Evolutionary conservation across 1,140 invertebrate species (phyloP).

Genomic region (Philotrypesis tridentata): DNA sequence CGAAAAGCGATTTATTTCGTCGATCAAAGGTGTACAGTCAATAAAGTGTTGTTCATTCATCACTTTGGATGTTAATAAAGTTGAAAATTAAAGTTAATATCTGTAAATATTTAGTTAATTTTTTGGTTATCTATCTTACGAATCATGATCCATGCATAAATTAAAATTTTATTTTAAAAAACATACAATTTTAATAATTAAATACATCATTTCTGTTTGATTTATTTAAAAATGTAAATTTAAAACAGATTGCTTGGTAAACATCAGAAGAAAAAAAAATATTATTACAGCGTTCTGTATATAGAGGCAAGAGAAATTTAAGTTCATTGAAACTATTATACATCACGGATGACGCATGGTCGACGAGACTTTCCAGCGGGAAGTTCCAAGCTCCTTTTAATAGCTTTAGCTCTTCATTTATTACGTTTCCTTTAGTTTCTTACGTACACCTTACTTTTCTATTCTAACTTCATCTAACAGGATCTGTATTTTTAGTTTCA

Average conservation of each 20-base stretch:
- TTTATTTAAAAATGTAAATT: neutral
- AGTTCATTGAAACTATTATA: conserved; percentile 33
- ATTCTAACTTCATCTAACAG: too few relatives aligned
- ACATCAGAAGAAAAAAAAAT: neutral
- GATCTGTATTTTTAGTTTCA: too few relatives aligned
- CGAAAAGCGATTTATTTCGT: neutral
- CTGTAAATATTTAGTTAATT: too few relatives aligned
- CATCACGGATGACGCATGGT: conserved; percentile 11
- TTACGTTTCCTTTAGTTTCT: neutral
- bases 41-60: neutral
- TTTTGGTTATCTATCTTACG: too few relatives aligned
- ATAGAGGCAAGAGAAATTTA: conserved; percentile 14
- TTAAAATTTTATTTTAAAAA: too few relatives aligned
- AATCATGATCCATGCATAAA: too few relatives aligned
- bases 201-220: neutral
- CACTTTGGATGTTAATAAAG: conserved; percentile 42
- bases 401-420: neutral
- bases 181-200: too few relatives aligned
- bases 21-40: conserved; percentile 41
- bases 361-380: conserved; percentile 15
- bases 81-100: conserved; percentile 23
- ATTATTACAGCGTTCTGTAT: neutral
- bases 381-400: neutral
- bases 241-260: neutral
- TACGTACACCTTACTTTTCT: too few relatives aligned